Percentiles rank a stretch among this genome's conserved stretches.
Evolutionary conservation across 1,140 invertebrate species (phyloP).

Genomic region (Macrostomum lignano): DNA sequence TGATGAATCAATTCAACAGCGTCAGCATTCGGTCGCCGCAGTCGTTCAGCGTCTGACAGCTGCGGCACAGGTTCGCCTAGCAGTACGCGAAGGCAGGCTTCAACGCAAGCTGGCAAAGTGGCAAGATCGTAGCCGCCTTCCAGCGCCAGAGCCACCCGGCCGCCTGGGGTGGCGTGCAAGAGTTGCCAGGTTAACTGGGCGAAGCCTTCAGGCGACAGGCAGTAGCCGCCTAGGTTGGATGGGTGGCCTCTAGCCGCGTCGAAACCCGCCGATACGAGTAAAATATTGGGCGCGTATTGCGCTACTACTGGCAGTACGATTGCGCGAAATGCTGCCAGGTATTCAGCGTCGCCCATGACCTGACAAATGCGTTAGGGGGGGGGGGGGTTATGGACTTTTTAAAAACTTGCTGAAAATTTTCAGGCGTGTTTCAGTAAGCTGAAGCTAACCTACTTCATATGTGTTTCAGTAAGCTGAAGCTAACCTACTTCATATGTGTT

Average conservation of each 20-base stretch:
- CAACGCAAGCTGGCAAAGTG: slow-evolving; percentile 80
- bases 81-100: slow-evolving; percentile 70
- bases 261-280: slow-evolving; percentile 84
- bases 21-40: too few species aligned
- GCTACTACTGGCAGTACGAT: slow-evolving; percentile 26
- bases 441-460: too few species aligned
- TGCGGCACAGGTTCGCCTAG: too few species aligned
- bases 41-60: too few species aligned
- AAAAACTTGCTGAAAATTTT: too few species aligned
- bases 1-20: too few species aligned
- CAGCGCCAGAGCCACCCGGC: slow-evolving; percentile 42
- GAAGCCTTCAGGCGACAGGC: slow-evolving; percentile 52
- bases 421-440: too few species aligned
- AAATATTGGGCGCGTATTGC: slow-evolving; percentile 68
- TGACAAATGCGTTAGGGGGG: too few species aligned
- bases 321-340: slow-evolving; percentile 62
- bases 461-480: too few species aligned
- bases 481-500: too few species aligned
- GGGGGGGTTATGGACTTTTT: too few species aligned
- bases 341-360: slow-evolving; percentile 89
- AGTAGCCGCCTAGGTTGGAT: slow-evolving; percentile 69
- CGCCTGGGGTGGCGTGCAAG: slow-evolving; percentile 15
- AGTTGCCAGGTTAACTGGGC: slow-evolving; percentile 1
- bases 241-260: slow-evolving; percentile 81
- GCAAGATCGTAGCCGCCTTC: slow-evolving; percentile 83